Conservation (phyloP, 1,140 invertebrate species). For the Trypoxylus dichotomus region DNA sequence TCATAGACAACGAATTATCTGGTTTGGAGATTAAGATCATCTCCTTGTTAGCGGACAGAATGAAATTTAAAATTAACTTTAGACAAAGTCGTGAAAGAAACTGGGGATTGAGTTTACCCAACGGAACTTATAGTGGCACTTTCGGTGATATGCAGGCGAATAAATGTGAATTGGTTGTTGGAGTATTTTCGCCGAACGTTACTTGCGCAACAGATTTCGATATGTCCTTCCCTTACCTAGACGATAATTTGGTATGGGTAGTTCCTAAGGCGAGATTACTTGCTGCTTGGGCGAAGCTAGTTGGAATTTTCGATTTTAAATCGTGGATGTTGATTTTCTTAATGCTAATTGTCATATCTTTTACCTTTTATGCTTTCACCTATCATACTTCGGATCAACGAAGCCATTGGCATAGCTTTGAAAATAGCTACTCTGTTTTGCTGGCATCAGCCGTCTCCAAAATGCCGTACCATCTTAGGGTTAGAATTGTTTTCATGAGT, state of each 20-base stretch:
- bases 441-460: not conserved
- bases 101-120: not conserved
- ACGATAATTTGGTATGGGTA: constrained; percentile 12
- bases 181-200: not conserved
- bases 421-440: not conserved
- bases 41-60: not conserved
- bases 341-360: not conserved
- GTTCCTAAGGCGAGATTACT: not conserved
- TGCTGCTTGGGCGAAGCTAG: not conserved
- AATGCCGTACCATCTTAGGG: not conserved
- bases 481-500: not conserved
- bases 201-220: constrained; percentile 6
- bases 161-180: not conserved
- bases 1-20: not conserved
- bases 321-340: constrained; percentile 6
- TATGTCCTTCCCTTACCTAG: constrained; percentile 3
- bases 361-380: not conserved
- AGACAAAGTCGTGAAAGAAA: not conserved
- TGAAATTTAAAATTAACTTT: constrained; percentile 3
- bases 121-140: constrained; percentile 6
- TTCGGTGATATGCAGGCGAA: not conserved
- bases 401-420: not conserved
- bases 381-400: not conserved
- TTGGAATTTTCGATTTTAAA: not conserved
- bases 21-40: constrained; percentile 10